Evolutionary conservation across 2,888 invertebrate species (phyloP), one percentile per base, ranked within the genome.

Genomic region (Ferdinandea cuprea): DNA sequence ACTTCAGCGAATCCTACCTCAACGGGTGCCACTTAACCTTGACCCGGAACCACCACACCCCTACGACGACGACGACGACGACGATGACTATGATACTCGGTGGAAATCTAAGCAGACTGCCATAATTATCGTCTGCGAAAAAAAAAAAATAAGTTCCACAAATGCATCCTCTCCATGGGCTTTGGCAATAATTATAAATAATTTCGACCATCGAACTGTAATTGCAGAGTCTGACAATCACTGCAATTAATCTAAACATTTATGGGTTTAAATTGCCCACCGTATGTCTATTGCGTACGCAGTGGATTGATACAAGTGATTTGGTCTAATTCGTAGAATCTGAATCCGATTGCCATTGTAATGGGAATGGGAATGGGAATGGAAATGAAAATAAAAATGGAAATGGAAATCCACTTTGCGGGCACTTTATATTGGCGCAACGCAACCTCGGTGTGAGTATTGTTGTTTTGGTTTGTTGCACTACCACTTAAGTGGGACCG

Each of bases 191-290:
- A 71, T 77, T 81, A 46, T 66, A 77, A 77, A 77, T 77, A 77
- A 81, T 61, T 59, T 77, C 65, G 77, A 66, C 65, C 65, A 77
- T 81, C 71, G 69, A 61, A 71, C 58, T 30, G 50, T 63, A 78
- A 80, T 69, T 56, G 44, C 42, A 48, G 25, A 19, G 19, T 66
- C 59, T 25, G 9, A 56, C 78, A 78, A 83, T 83, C 83, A 68
- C 61, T 66, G 72, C 83, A 78, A 83, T 83, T 83, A 78, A 83
- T 83, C 78, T 83, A 68, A 83, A 78, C 83, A 83, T 78, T 83
- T 83, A 83, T 78, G 83, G 83, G 48, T 78, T 83, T 83, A 73
- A 81, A 77, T 81, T 71, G 77, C n/a, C 71, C 61, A 59, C 71
- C 61, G 35, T 58, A 44, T 37, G 46, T 56, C 17, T 44, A 44